Percentiles rank a stretch among this genome's conserved stretches.
Conservation (phyloP, 92 coral and sea anemone species). For the Actinernus sp. region DNA sequence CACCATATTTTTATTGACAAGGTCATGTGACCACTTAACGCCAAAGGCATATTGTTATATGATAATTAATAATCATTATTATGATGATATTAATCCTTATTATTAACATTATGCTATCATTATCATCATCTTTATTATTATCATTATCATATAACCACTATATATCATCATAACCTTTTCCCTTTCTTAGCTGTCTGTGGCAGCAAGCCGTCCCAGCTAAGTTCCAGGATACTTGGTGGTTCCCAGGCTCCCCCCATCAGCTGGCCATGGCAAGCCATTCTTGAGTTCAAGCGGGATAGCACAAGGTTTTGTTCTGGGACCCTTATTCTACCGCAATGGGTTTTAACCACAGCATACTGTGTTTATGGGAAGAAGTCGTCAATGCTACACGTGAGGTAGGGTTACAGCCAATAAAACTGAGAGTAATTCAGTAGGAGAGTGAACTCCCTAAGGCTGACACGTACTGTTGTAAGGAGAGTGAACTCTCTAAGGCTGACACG, state of each 20-base stretch:
- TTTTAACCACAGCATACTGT: slow-evolving; percentile 77
- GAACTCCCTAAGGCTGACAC: no score
- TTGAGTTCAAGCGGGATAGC: slow-evolving; percentile 41
- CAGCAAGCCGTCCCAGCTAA: slow-evolving; percentile 45
- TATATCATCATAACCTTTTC: no score
- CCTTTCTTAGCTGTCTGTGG: slow-evolving; percentile 83
- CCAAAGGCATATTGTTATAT: no score
- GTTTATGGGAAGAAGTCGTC: slow-evolving; percentile 59
- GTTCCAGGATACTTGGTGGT: slow-evolving; percentile 43
- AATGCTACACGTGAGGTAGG: slow-evolving; percentile 58
- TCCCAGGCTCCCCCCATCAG: slow-evolving; percentile 43
- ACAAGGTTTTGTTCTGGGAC: slow-evolving; percentile 64
- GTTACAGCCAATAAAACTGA: background rate
- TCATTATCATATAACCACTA: no score
- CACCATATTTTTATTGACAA: no score
- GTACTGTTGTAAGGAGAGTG: no score
- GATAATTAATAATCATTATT: no score
- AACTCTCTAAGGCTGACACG: no score
- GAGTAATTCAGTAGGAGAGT: background rate
- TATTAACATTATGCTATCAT: no score
- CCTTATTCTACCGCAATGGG: slow-evolving; percentile 73
- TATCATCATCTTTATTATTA: no score
- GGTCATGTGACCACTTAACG: no score
- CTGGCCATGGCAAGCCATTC: slow-evolving; percentile 88
- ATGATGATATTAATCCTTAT: no score